Evolutionary conservation across 2,888 invertebrate genomes (phyloP), one percentile per base, ranked within the genome.

Genomic region (Eupithecia inturbata): DNA sequence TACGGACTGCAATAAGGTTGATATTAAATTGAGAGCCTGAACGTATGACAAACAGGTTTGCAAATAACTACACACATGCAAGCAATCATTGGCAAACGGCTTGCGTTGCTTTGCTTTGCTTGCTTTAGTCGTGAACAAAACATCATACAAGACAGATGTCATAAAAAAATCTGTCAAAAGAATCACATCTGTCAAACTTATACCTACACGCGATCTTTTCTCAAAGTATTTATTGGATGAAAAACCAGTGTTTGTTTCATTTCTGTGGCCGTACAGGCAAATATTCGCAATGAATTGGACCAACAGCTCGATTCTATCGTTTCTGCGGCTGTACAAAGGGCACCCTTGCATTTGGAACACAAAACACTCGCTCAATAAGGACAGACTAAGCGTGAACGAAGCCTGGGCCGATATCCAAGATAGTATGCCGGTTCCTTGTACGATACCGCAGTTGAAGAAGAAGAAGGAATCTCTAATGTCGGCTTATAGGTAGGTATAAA

Each of bases 381-480:
- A 73, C 31, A 67, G 68, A 26, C 62, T 57, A 3, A 19, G 39
- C 7, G 66, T 76, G 5, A 71, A 68, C 68, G 71, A 77, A 14
- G 80, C 78, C 26, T 80, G 80, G 80, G 39, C 36, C 2, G 70
- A 78, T 39, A 64, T 80, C 9, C 70, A 68, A 31, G 70, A 74
- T 10, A 73, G 74, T 4, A 75, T 80, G 66, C 75, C 67, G 26
- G 60, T 70, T 7, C 67, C 74, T 22, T 80, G 75, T 60, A 68
- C 78, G 28, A 57, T 78, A 12, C 73, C 70, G 0, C 79, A 81
- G 4, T 70, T 81, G n/a, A 80, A 79, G 53, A 80, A 74, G 73
- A 79, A 81, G 66, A 81, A 78, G 70, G 78, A 80, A 31, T 77
- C 75, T 26, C 41, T 80, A 28, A 78, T 80, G 73, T 78, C 81